Base-by-base conservation (phyloP, 2,888 invertebrate species). In the Ormyrus rosae region DNA sequence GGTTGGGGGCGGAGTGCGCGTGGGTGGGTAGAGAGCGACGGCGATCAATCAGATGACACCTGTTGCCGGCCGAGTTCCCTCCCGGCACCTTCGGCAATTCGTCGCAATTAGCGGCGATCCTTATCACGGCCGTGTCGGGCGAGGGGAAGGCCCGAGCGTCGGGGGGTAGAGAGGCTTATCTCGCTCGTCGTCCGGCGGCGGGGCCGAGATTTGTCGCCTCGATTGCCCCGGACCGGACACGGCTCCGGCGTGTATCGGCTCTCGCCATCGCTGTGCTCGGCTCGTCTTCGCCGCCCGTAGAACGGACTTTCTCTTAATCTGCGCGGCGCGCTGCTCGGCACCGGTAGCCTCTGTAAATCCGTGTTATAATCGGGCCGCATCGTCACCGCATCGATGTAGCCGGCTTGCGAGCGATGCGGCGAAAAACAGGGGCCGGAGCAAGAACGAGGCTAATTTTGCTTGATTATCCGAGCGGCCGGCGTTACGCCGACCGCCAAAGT, bases 11-110 rank as follows among this genome's bases (percentile, higher is more conserved):
- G 88, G 88, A 85, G 85, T 0, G 63, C 6, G 83, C 82, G 83
- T 81, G 84, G 87, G 85, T 85, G 3, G 85, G 84, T 87, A 86
- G 6, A 84, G 86, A 88, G 86, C 87, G 85, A 88, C 50, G 87
- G 86, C 89, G 89, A 90, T 90, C 90, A 90, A 90, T 90, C 90
- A 90, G 90, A 89, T 89, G 90, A 90, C 90, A 90, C 90, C 90
- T 90, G 90, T 90, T 90, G 90, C 90, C 84, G 45, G n/a, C 53
- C 51, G 48, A 6, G 46, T 68, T 58, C 58, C 50, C 63, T 34
- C 19, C 84, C 86, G 85, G 86, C 86, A 88, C 89, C 88, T 90
- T 88, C 87, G 85, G 86, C 88, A 88, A 89, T 89, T 89, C 10
- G 51, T 48, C 48, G 87, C 89, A 90, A 90, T 90, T 90, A 90